These are phyloP conservation scores for Harpalus rubripes DNA, from an alignment of 2,888 invertebrate species.

Conservation along the genomic window DNA sequence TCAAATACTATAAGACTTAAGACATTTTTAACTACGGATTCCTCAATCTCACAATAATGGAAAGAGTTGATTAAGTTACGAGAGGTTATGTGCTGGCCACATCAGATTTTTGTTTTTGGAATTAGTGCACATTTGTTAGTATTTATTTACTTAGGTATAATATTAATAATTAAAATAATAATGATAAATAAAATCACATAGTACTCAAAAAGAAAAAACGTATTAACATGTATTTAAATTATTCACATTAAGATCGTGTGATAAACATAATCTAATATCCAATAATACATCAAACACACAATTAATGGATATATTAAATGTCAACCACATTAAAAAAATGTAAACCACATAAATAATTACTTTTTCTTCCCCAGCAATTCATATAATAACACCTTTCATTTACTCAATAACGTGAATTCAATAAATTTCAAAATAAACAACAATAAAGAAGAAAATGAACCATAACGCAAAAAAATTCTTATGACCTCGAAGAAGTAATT, in stretches of 20 bases:
- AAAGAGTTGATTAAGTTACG: too few relatives aligned
- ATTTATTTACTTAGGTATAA: constrained; percentile 8
- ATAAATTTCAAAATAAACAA: constrained; percentile 45
- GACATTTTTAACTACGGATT: too few relatives aligned
- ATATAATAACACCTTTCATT: constrained; percentile 45
- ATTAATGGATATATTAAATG: constrained; percentile 40
- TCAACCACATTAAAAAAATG: constrained; percentile 19
- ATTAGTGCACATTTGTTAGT: not conserved
- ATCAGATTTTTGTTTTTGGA: too few relatives aligned
- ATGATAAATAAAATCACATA: not conserved
- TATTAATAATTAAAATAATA: not conserved
- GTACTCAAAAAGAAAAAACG: not conserved
- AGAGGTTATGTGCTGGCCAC: too few relatives aligned
- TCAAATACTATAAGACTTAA: too few relatives aligned
- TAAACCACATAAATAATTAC: constrained; percentile 17
- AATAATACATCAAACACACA: not conserved
- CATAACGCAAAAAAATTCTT: constrained; percentile 33
- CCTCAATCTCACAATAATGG: too few relatives aligned
- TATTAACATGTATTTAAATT: constrained; percentile 5
- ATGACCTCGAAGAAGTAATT: constrained; percentile 37
- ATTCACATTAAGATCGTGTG: not conserved
- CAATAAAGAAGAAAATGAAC: constrained; percentile 33
- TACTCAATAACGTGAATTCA: constrained; percentile 50
- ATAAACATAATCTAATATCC: constrained; percentile 21
- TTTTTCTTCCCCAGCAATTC: constrained; percentile 19